phyloP scores from a whole-genome alignment of 30 jellyfish, hydroid and myxozoan species.

The Phacellophora camtschatica region DNA sequence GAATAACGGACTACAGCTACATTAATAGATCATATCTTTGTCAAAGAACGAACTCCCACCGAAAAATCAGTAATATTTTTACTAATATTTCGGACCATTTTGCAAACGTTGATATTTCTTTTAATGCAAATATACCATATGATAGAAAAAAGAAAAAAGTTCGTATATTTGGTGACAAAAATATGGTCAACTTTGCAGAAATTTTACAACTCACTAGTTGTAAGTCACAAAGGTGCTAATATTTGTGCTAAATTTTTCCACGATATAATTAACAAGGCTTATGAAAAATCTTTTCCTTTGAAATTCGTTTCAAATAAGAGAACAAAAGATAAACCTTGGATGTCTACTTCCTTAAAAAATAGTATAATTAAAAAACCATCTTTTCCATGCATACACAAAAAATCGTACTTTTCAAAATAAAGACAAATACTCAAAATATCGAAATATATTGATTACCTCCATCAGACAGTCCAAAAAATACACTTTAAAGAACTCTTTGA shows the following conservation, averaged over 20 bases:
- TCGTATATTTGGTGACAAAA: background rate
- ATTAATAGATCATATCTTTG: background rate
- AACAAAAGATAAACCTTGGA: background rate
- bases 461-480: background rate
- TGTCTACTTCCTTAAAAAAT: background rate
- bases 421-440: background rate
- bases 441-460: background rate
- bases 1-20: slow-evolving; percentile 5
- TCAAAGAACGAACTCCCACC: background rate
- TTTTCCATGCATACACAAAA: background rate
- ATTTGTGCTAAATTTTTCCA: background rate
- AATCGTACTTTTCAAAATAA: background rate
- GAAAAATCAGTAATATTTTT: background rate
- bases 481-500: background rate
- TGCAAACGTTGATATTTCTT: background rate
- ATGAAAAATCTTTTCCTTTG: background rate
- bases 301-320: background rate
- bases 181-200: background rate
- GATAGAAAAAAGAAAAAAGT: background rate
- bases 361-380: background rate
- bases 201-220: background rate
- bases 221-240: background rate
- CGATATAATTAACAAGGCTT: background rate
- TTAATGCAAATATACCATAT: background rate
- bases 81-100: background rate